Conservation (phyloP, 2,888 invertebrate genomes). For the Polydesmus complanatus region DNA sequence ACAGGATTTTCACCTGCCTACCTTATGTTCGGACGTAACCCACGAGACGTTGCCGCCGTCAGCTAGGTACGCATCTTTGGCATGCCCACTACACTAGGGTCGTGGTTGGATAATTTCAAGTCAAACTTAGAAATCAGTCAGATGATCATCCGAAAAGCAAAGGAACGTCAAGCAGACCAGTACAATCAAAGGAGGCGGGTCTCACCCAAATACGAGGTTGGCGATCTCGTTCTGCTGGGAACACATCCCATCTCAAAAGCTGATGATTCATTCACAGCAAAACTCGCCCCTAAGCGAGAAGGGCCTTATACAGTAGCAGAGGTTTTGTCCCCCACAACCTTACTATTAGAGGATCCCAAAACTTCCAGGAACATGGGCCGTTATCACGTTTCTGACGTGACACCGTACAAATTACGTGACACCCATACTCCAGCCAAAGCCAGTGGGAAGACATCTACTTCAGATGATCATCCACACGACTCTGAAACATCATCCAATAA, state of each 20-base stretch:
- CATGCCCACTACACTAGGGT: background rate
- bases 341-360: background rate
- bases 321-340: background rate
- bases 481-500: too few species aligned
- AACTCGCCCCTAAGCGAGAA: background rate
- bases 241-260: background rate
- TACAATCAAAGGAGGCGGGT: background rate
- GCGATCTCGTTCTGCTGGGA: background rate
- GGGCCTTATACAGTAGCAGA: background rate
- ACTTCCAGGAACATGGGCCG: too few species aligned
- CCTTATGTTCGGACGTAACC: slow-evolving; percentile 8
- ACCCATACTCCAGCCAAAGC: too few species aligned
- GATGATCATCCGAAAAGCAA: background rate
- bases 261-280: background rate
- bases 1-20: slow-evolving; percentile 7
- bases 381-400: too few species aligned
- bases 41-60: slow-evolving; percentile 6
- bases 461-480: too few species aligned
- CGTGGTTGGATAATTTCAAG: background rate
- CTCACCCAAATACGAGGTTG: background rate
- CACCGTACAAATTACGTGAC: too few species aligned
- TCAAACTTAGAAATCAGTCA: background rate
- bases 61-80: background rate
- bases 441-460: too few species aligned
- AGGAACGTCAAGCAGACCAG: background rate